phyloP scores from a whole-genome alignment of 1,140 invertebrate species.

The Leptonema lineaticorne region DNA sequence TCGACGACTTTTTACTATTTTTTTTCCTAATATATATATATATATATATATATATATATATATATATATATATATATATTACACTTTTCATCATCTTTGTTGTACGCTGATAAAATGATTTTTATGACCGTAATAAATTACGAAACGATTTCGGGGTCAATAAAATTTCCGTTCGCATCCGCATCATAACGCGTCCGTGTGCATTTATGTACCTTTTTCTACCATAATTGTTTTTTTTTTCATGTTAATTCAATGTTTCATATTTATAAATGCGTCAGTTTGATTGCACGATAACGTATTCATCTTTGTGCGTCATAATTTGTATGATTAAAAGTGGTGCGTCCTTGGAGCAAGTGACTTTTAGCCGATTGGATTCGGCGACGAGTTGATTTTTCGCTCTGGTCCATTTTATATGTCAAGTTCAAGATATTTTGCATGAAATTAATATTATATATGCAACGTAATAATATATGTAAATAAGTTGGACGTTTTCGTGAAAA shows the following conservation, averaged over 20 bases:
- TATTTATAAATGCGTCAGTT: neutral
- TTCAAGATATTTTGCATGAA: neutral
- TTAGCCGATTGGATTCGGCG: slow-evolving; percentile 2
- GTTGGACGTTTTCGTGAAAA: no score
- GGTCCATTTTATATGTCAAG: slow-evolving; percentile 5
- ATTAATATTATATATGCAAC: neutral
- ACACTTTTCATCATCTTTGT: no score
- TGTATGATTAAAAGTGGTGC: neutral
- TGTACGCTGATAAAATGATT: no score
- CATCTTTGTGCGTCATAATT: neutral
- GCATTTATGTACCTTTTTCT: neutral
- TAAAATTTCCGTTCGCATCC: no score
- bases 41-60: no score
- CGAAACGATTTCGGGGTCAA: no score
- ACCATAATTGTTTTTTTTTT: neutral
- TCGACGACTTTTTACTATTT: neutral
- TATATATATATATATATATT: no score
- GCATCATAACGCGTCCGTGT: neutral
- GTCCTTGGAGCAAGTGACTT: slow-evolving; percentile 12
- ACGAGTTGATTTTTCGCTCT: neutral
- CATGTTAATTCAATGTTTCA: neutral
- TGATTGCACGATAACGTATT: neutral
- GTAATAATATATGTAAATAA: no score
- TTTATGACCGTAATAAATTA: no score
- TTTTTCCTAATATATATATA: no score